Evolutionary conservation across 1,140 invertebrate species (phyloP), one percentile per base, ranked within the genome.

Genomic region (Neelides sp.): DNA sequence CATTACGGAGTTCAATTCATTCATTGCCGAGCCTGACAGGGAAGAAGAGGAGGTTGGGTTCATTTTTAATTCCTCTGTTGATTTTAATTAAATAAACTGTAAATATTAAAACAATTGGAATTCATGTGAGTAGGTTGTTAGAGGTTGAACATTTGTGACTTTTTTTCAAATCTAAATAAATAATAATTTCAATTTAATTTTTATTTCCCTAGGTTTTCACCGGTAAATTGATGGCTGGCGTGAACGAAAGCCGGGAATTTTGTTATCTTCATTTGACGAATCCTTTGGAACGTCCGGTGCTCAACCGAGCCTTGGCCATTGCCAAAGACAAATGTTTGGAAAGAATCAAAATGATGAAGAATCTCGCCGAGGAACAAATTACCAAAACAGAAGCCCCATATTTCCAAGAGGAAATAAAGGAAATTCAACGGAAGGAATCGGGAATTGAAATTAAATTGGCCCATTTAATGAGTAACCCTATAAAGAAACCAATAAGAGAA

Each of bases 1-100:
- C 1, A 22, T 57, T 1, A 45, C 46, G 5, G 32, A 34, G 3
- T 26, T 26, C 13, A 45, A 23, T 5, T 43, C 30, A 45, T 19
- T 57, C 7, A n/a, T 57, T 22, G 59, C 51, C 4, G 55, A 57
- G 19, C 55, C 55, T 1, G 47, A 57, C 26, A 40, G 54, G 4
- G 52, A 57, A 27, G 59, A 61, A 36, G 58, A 60, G 50, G 59
- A 61, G 40, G 58, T 60, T 50, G 34, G 7, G 3, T 30, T 24
- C n/a, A 8, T 8, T 8, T 32, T 32, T 7, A 32, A 32, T 32
- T 32, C 7, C 30, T 32, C n/a, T 32, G 30, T 32, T 32, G 30
- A n/a, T 8, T 8, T 7, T 8, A 7, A 7, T 7, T 8, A 8
- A 7, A 32, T 32, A 7, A 8, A 32, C 30, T 8, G n/a, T 32